phyloP scores from a whole-genome alignment of 2,797 vertebrate species.

The Sebastes matsubarae region DNA sequence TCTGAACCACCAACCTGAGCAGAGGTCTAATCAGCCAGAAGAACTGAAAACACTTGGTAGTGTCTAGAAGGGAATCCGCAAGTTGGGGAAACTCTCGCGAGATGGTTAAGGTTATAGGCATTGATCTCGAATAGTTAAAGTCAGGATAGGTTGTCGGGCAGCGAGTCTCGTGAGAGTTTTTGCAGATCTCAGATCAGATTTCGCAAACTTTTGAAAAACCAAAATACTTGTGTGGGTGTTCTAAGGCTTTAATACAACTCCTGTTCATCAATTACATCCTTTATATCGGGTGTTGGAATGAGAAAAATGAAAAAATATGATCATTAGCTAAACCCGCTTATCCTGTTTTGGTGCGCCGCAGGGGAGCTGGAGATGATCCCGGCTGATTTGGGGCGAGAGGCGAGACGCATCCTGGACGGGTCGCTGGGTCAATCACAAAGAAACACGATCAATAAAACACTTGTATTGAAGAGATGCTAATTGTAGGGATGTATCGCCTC shows the following conservation, averaged over 20 bases:
- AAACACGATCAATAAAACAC: neutral
- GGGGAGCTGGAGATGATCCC: neutral
- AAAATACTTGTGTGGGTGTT: no score
- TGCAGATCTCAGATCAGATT: no score
- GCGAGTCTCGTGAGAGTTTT: no score
- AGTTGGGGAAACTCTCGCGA: no score
- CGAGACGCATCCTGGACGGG: neutral
- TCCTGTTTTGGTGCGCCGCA: rapidly evolving
- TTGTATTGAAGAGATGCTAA: neutral
- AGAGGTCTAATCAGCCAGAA: no score
- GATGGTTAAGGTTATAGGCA: no score
- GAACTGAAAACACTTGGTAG: no score
- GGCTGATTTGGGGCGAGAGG: neutral
- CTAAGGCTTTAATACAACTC: neutral
- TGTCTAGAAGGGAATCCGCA: no score
- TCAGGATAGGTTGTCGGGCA: no score
- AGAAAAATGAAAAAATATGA: neutral
- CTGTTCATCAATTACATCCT: neutral
- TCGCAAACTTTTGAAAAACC: no score
- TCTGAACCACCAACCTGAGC: no score
- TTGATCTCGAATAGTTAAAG: no score
- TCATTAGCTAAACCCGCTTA: neutral
- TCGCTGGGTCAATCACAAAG: neutral
- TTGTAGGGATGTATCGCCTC: neutral
- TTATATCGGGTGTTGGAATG: neutral